These are phyloP conservation scores for Drosophila mimetica DNA, from an alignment of 2,888 invertebrate species.

Conservation along the genomic window DNA sequence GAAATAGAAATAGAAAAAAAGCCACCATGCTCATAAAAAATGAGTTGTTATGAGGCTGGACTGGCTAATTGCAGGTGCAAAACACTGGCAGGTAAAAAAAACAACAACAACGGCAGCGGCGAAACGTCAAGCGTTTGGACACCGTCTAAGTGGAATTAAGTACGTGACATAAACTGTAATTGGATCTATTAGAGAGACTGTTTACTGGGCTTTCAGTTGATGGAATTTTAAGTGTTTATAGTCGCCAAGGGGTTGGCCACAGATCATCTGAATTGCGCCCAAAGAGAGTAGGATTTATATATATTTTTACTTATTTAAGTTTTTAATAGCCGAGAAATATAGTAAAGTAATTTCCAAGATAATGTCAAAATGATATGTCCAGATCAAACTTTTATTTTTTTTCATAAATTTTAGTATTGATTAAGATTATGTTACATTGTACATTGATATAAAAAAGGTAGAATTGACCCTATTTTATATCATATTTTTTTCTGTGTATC, in stretches of 20 bases:
- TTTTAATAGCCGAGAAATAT: no score
- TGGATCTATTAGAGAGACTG: conserved; percentile 70
- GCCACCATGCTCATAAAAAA: conserved; percentile 58
- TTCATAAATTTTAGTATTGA: no score
- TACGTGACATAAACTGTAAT: conserved; percentile 79
- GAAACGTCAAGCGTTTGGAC: conserved; percentile 66
- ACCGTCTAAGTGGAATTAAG: conserved; percentile 75
- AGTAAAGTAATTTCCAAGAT: no score
- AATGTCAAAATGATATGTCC: no score
- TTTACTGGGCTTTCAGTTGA: conserved; percentile 35
- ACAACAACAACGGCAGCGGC: conserved; percentile 34
- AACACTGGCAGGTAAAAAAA: conserved; percentile 43
- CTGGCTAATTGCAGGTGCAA: conserved; percentile 72
- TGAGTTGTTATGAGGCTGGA: conserved; percentile 71
- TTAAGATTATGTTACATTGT: no score
- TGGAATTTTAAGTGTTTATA: conserved; percentile 45
- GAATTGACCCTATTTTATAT: no score
- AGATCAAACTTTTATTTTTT: no score
- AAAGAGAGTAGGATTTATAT: not conserved
- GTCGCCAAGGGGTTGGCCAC: conserved; percentile 10
- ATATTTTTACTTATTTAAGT: not conserved
- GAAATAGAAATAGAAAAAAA: conserved; percentile 37
- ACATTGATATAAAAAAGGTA: no score
- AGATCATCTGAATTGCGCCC: conserved; percentile 19
- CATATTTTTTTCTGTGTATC: no score